phyloP scores from a whole-genome alignment of 2,113 vertebrate species.

The Cavia aperea region DNA sequence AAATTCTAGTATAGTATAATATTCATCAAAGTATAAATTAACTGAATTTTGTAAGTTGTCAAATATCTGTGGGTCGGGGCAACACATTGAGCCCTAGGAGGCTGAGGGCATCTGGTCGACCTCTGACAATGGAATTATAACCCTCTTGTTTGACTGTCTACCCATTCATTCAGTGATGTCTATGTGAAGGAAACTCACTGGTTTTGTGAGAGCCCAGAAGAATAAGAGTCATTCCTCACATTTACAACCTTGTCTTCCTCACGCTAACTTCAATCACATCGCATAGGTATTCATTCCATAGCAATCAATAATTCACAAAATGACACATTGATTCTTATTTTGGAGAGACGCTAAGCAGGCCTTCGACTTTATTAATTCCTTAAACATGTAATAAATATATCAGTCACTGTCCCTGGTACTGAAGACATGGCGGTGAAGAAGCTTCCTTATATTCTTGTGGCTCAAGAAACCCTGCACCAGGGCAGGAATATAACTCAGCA shows the following conservation, averaged over 20 bases:
- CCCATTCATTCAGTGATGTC: neutral
- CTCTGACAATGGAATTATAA: neutral
- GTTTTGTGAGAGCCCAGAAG: neutral
- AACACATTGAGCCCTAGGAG: neutral
- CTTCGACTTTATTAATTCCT: neutral
- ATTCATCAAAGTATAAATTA: neutral
- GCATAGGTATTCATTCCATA: neutral
- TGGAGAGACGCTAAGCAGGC: neutral
- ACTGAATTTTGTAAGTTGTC: neutral
- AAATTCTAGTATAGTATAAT: constrained; percentile 7
- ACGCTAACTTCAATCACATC: neutral
- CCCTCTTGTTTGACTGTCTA: neutral
- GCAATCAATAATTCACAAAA: neutral
- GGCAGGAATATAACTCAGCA: no score
- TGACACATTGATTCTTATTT: neutral
- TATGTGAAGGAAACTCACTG: neutral
- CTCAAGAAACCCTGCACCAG: neutral
- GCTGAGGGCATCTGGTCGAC: neutral
- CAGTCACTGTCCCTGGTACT: neutral
- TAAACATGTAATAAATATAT: neutral
- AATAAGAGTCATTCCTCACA: neutral
- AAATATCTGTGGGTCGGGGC: neutral
- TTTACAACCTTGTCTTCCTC: neutral
- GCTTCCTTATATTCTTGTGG: neutral
- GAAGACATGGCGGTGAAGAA: neutral